These are phyloP conservation scores for Leptinotarsa peninsularis DNA, from an alignment of 2,888 invertebrate genomes.

Conservation along the genomic window DNA sequence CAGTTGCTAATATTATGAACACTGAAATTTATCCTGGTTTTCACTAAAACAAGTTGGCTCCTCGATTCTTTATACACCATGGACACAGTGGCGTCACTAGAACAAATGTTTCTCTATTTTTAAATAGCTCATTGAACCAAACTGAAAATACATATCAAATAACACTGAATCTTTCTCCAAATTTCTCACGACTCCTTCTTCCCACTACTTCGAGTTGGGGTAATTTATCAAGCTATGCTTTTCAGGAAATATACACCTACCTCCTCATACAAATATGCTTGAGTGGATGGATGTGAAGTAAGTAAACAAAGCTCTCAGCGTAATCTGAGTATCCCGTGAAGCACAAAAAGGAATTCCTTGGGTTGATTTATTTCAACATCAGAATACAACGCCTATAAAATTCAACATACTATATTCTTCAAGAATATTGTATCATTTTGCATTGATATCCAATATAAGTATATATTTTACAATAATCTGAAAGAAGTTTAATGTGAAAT, in stretches of 20 bases:
- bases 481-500: no score
- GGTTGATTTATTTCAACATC: not conserved
- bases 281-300: not conserved
- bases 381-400: no score
- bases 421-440: no score
- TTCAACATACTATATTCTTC: no score
- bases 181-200: not conserved
- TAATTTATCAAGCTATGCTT: not conserved
- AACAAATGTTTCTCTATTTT: not conserved
- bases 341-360: not conserved
- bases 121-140: not conserved
- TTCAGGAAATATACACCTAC: not conserved
- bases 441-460: no score
- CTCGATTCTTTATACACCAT: no score
- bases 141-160: not conserved
- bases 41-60: no score
- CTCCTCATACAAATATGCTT: not conserved
- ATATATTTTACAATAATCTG: no score
- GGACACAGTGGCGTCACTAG: no score
- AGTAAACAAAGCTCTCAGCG: not conserved
- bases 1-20: no score
- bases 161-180: not conserved
- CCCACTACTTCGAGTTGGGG: not conserved
- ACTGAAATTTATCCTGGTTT: no score
- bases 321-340: not conserved